Evolutionary conservation across 1,140 invertebrate genomes (phyloP).

Genomic region (Nasonia longicornis): DNA sequence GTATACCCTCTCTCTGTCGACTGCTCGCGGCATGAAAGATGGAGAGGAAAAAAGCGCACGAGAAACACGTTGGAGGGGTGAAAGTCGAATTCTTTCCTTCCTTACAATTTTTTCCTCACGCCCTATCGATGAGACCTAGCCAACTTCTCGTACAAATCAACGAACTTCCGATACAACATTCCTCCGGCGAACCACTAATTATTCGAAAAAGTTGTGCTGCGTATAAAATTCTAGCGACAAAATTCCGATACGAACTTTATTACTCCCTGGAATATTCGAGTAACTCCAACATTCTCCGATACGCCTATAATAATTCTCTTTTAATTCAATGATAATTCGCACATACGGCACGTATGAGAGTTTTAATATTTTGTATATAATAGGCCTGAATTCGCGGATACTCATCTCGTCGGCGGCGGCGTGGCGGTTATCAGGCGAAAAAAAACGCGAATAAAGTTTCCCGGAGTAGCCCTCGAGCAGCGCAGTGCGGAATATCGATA

Average conservation of each 20-base stretch:
- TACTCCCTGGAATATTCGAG: not conserved
- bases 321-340: not conserved
- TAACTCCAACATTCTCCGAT: not conserved
- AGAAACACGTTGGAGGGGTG: not conserved
- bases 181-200: not conserved
- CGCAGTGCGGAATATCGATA: no score
- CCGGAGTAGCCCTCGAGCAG: no score
- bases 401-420: not conserved
- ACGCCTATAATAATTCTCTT: not conserved
- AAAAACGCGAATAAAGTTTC: no score
- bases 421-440: no score
- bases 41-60: not conserved
- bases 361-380: not conserved
- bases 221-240: not conserved
- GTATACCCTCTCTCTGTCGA: constrained; percentile 22
- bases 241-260: not conserved
- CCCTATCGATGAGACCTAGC: not conserved
- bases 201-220: not conserved
- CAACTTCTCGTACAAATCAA: not conserved
- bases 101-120: not conserved
- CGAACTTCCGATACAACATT: not conserved
- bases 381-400: not conserved
- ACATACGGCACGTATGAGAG: not conserved
- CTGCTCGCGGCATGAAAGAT: not conserved
- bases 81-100: not conserved